These are phyloP conservation scores for Drosophila borealis DNA, from an alignment of 2,888 invertebrate genomes.

Conservation along the genomic window DNA sequence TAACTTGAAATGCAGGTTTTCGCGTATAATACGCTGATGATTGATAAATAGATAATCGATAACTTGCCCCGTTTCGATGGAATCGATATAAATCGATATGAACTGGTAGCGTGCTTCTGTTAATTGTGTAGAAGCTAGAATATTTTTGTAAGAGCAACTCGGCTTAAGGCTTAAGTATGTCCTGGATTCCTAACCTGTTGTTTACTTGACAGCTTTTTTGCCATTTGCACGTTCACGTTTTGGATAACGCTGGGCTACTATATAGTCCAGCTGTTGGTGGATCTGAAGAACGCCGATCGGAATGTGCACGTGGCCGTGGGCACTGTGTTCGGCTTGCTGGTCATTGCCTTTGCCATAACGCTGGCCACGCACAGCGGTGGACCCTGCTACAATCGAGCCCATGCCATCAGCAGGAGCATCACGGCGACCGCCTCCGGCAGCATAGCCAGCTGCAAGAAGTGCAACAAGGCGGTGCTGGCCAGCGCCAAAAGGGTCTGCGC, in stretches of 20 bases:
- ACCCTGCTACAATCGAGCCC: not conserved
- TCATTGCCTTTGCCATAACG: conserved; percentile 55
- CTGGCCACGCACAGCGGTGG: conserved; percentile 32
- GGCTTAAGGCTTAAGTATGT: too few relatives aligned
- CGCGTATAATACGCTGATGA: too few relatives aligned
- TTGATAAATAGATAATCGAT: too few relatives aligned
- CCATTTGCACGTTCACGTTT: conserved; percentile 68
- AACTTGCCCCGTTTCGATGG: too few relatives aligned
- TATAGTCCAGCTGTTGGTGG: conserved; percentile 45
- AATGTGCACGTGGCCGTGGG: conserved; percentile 57
- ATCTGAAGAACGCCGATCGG: conserved; percentile 64
- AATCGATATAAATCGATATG: too few relatives aligned
- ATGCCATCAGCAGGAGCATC: not conserved
- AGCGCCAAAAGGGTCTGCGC: conserved; percentile 1
- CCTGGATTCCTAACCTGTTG: not conserved
- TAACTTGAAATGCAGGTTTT: too few relatives aligned
- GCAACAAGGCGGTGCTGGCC: not conserved
- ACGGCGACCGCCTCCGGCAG: not conserved
- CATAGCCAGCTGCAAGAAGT: conserved; percentile 2
- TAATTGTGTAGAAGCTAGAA: too few relatives aligned
- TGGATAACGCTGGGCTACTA: conserved; percentile 71
- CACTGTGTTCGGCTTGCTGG: conserved; percentile 33
- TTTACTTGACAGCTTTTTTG: conserved; percentile 64
- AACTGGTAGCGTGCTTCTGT: too few relatives aligned
- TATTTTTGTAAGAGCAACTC: too few relatives aligned